Evolutionary conservation across 2,888 invertebrate species (phyloP).

Genomic region (Sarcophaga subvicina): DNA sequence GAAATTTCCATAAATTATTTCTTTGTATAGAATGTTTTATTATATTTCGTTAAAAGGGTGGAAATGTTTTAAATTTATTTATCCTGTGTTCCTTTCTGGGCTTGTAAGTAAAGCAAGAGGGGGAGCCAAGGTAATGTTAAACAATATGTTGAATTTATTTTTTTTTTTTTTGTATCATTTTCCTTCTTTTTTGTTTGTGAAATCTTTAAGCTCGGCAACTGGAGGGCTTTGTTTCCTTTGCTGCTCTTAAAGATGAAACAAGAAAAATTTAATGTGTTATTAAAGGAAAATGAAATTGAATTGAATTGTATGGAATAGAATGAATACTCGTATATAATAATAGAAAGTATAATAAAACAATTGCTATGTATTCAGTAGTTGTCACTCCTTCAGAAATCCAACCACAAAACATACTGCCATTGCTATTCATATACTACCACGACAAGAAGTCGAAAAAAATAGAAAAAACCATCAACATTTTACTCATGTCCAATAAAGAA

Average conservation of each 20-base stretch:
- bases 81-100: background rate
- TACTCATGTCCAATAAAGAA: constrained; percentile 30
- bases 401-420: constrained; percentile 41
- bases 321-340: too few relatives aligned
- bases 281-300: background rate
- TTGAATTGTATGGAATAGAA: background rate
- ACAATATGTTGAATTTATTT: too few relatives aligned
- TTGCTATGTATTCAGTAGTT: constrained; percentile 43
- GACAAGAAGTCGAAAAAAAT: background rate
- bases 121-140: background rate
- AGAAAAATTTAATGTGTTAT: background rate
- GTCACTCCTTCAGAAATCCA: constrained; percentile 42
- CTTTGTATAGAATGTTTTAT: background rate
- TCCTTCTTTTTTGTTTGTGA: background rate
- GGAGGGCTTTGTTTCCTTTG: background rate
- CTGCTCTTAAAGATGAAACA: background rate
- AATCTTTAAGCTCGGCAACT: background rate
- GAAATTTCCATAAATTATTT: constrained; percentile 1
- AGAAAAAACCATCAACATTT: background rate
- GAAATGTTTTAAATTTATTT: background rate
- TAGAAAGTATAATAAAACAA: constrained; percentile 19
- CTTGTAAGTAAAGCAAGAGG: background rate
- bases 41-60: background rate
- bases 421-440: background rate
- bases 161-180: background rate